Percentiles rank a stretch among this genome's conserved stretches.
Evolutionary conservation across 2,113 vertebrate species (phyloP).

Genomic region (Merops nubicus): DNA sequence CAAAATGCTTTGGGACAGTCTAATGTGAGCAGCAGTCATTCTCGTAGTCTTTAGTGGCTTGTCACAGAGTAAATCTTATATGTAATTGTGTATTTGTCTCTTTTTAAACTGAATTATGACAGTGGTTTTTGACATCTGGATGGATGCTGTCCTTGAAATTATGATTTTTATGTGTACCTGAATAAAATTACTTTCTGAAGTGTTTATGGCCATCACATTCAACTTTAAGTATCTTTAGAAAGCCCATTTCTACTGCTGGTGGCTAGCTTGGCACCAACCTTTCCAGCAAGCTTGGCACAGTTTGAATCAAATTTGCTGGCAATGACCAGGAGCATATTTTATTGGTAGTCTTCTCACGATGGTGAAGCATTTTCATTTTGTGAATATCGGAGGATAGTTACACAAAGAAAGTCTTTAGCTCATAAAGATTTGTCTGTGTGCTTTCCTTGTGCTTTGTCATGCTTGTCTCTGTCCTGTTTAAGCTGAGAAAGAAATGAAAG

Average conservation of each 20-base stretch:
- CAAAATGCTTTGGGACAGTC: neutral
- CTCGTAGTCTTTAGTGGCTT: neutral
- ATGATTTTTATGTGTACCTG: neutral
- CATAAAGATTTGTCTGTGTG: neutral
- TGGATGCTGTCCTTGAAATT: neutral
- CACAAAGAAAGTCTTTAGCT: neutral
- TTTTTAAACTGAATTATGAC: neutral
- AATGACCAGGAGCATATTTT: neutral
- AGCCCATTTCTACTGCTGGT: neutral
- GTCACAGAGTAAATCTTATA: neutral
- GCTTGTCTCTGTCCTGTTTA: neutral
- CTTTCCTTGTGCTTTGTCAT: neutral
- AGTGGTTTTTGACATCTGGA: neutral
- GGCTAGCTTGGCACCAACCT: neutral
- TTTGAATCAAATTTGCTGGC: constrained; percentile 42
- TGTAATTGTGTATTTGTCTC: neutral
- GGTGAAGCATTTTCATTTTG: neutral
- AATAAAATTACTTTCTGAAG: neutral
- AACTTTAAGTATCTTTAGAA: neutral
- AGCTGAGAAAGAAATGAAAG: neutral
- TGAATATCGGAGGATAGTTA: neutral
- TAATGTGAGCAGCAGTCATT: neutral
- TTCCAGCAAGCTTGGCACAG: neutral
- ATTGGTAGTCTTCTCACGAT: constrained; percentile 15
- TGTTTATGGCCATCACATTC: neutral